Base-by-base conservation (phyloP, 1,140 invertebrate genomes). In the Hyles euphorbiae region DNA sequence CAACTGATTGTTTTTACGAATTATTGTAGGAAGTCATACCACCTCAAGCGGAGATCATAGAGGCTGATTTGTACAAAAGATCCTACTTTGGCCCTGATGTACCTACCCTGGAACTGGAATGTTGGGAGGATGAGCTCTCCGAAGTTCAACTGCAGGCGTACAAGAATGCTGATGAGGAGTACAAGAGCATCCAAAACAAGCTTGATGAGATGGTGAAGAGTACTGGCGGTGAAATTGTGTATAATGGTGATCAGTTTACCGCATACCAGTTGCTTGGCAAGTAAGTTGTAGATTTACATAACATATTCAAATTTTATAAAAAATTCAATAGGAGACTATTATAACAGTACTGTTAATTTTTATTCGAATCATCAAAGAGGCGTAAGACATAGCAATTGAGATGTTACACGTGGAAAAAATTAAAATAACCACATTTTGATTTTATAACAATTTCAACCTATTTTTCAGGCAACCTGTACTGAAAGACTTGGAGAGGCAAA, bases 71-170 rank as follows among this genome's bases (percentile, higher is more conserved):
- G 40, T 88, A 88, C 53, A 88, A 88, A 57, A 73, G 86, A 3
- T 75, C 79, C 5, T 90, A 90, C 63, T 90, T 87, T 59, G 89
- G 89, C 4, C 89, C 89, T 45, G 89, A 88, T 71, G 81, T 88
- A 5, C 89, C 86, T 1, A 92, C 91, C 3, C 74, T 94, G 12
- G 92, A 93, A 63, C 81, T 94, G 67, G 93, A 94, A 53, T 93
- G 92, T 64, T 89, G 88, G 78, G 92, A 93, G 52, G 93, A 94
- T 48, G 93, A 93, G 48, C 77, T 94, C 0, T 92, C 91, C 4
- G 91, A 93, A 56, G 90, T 84, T 5, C 94, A 94, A 71, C 71
- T 91, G 9, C 68, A 86, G 56, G 79, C 88, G 36, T 89, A 91
- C 59, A 89, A 90, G 60, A 80, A 91, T 90, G 89, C 87, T 61